phyloP scores from a whole-genome alignment of 1,140 invertebrate genomes.

The Ceratina calcarata region DNA sequence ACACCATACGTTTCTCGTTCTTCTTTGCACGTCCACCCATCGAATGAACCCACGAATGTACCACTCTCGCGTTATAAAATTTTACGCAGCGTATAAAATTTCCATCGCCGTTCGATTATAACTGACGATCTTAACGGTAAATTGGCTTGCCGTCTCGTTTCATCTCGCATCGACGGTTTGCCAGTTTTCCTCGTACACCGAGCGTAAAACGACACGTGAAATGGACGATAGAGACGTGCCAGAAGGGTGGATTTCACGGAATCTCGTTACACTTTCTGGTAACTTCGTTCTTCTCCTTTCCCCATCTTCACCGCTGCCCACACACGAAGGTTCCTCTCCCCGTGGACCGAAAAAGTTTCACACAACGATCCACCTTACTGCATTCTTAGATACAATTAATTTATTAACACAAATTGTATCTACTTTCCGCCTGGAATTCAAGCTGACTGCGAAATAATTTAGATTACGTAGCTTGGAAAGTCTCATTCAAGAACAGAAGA shows the following conservation, averaged over 20 bases:
- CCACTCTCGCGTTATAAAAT: constrained; percentile 12
- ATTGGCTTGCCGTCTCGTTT: constrained; percentile 18
- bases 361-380: neutral
- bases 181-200: constrained; percentile 12
- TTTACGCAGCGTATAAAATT: constrained; percentile 14
- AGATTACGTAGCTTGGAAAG: no score
- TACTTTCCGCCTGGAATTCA: neutral
- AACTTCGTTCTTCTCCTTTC: constrained; percentile 14
- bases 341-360: neutral
- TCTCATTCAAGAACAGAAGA: no score
- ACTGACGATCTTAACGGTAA: neutral
- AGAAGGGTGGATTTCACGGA: constrained; percentile 13
- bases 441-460: no score
- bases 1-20: neutral
- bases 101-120: constrained; percentile 22
- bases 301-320: no score
- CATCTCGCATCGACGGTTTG: constrained; percentile 17
- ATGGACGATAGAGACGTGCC: constrained; percentile 24
- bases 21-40: neutral
- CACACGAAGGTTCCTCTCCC: no score
- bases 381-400: neutral
- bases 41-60: neutral
- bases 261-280: constrained; percentile 21
- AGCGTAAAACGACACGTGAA: constrained; percentile 23
- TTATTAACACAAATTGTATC: neutral